Evolutionary conservation across 2,888 invertebrate species (phyloP), one percentile per base, ranked within the genome.

Genomic region (Nephrocerus scutellatus): DNA sequence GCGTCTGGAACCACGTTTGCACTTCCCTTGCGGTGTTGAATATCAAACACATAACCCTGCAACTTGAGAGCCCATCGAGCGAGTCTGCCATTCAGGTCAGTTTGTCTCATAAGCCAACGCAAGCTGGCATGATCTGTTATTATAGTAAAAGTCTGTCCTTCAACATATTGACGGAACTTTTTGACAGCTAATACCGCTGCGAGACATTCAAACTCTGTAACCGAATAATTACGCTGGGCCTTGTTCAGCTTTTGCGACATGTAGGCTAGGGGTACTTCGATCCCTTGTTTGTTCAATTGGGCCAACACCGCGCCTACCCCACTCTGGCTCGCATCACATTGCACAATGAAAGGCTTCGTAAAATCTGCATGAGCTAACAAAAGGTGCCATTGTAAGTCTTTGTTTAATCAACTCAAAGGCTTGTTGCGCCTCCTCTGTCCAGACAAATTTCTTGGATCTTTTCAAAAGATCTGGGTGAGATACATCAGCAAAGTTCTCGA

Each of bases 71-170:
- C 26, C 44, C 39, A 43, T 2, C 43, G 28, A 19, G 39, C 40
- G 1, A 39, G 8, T 25, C 43, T 23, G 6, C 43, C 41, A 12
- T 20, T 28, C 8, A 39, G 21, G 12, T 43, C 32, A 4, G n/a
- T 23, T 18, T 36, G 36, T 5, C 25, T 28, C 40, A 43, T 46
- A 1, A 46, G 21, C 46, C 46, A 46, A 12, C 41, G 30, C 2
- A 46, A 15, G 10, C 43, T 45, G 3, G 47, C 25, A 8, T 47
- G 41, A 18, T 47, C 45, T 4, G 45, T 48, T 2, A 47, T 30
- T 1, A 44, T 36, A 14, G 42, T 40, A 14, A 47, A 45, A 2
- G 28, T 22, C n/a, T 45, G 43, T 2, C 43, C 22, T 21, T 47
- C 47, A 4, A 47, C n/a, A 31, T 44, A 47, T 5, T 38, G 41